Evolutionary conservation across 64 coral and sea anemone genomes (phyloP).

Genomic region (Trachythela sp.): DNA sequence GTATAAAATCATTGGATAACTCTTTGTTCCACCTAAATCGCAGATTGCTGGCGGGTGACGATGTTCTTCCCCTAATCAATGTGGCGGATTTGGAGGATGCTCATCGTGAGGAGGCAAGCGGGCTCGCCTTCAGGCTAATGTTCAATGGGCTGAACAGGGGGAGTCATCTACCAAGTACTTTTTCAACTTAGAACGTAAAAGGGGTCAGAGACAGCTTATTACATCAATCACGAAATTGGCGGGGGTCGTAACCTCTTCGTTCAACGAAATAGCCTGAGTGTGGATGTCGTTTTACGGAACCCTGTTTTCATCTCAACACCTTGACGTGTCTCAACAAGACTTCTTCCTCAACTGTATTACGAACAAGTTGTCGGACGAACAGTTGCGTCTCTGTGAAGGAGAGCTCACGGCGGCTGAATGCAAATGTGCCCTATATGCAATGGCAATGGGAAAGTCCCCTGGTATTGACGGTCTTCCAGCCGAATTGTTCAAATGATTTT

Average conservation of each 20-base stretch:
- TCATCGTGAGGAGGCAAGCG: neutral
- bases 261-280: neutral
- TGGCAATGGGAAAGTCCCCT: neutral
- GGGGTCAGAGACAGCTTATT: neutral
- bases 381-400: neutral
- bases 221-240: too few relatives aligned
- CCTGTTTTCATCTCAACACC: neutral
- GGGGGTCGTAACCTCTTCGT: neutral
- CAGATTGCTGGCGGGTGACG: neutral
- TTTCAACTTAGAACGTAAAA: neutral
- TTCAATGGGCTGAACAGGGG: slow-evolving; percentile 9
- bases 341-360: neutral
- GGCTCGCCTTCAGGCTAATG: neutral
- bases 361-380: neutral
- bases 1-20: neutral
- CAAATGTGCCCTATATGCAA: neutral
- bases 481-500: neutral
- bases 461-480: neutral
- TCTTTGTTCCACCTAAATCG: neutral
- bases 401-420: neutral
- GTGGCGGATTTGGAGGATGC: neutral
- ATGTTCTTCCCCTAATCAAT: neutral
- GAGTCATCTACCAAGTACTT: slow-evolving; percentile 10
- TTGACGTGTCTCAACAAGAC: neutral
- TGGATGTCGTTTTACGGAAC: neutral